Evolutionary conservation across 2,797 vertebrate species (phyloP).

Genomic region (Falco peregrinus): DNA sequence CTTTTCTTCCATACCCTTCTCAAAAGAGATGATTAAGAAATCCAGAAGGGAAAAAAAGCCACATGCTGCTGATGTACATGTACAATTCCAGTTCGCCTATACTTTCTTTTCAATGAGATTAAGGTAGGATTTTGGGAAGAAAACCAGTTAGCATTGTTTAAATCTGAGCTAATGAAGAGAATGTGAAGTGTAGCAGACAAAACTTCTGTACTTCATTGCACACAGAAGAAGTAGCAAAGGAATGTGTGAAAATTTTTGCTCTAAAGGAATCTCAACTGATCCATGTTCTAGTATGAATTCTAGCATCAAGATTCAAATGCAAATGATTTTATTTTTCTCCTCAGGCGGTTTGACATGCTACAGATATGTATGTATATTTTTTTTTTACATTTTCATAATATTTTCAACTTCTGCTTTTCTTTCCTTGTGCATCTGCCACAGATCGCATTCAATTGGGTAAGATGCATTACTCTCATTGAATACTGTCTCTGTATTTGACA

Average conservation of each 20-base stretch:
- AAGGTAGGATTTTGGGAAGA: not conserved
- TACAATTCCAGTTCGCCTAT: not conserved
- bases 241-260: not conserved
- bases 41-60: not conserved
- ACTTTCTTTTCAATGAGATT: not conserved
- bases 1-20: not conserved
- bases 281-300: not conserved
- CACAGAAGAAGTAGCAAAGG: not conserved
- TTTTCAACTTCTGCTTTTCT: conserved; percentile 62
- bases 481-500: not conserved
- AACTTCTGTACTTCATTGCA: not conserved
- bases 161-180: not conserved
- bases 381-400: not conserved
- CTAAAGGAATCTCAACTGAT: not conserved
- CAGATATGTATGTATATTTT: not conserved
- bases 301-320: not conserved
- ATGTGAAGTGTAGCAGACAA: not conserved
- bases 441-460: conserved; percentile 96
- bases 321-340: not conserved
- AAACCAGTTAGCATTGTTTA: not conserved
- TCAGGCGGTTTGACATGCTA: not conserved
- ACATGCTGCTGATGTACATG: not conserved
- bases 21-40: not conserved
- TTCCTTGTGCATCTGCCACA: conserved; percentile 77
- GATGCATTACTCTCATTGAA: conserved; percentile 45